Base-by-base conservation (phyloP, 2,888 invertebrate species). In the Amphipoea oculea region DNA sequence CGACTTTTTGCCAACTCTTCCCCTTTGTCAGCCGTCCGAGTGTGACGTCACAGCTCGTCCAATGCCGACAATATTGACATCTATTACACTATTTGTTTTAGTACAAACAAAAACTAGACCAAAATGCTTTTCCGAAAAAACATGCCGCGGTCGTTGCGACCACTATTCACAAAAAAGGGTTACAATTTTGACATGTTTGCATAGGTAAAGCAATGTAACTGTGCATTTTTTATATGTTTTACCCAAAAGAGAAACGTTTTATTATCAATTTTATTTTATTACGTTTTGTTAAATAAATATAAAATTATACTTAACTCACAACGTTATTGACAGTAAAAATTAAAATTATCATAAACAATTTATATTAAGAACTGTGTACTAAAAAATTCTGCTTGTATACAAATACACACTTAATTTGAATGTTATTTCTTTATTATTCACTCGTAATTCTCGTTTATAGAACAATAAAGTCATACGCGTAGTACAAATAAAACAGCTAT, bases 41-140 rank as follows among this genome's bases (percentile, higher is more conserved):
- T 86, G 86, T 93, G 92, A 91, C 93, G 90, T 92, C 93, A 93
- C 88, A 88, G 86, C 88, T 80, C 83, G 81, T 73, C 69, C 86
- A 89, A 60, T 81, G 85, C 71, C 91, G 91, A 91, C 85, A 90
- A 88, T 86, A 86, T 86, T 83, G 86, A 86, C 87, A 87, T 89
- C 88, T 86, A 90, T 88, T 86, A 86, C 88, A 90, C 87, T 94
- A 89, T 95, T 95, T 95, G 92, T 93, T 94, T 92, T 92, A 92
- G 90, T 84, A 84, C 87, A 82, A 87, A 86, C 84, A 95, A 95
- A 95, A 95, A 95, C 93, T 94, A 85, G 95, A 94, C 95, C 95
- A 94, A 92, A 92, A 88, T 86, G 81, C 81, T 89, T 89, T 90
- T 78, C 78, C 71, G 81, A 88, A 91, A 92, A 92, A 90, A 73